Evolutionary conservation across 2,888 invertebrate genomes (phyloP).

Genomic region (Pilophorus perplexus): DNA sequence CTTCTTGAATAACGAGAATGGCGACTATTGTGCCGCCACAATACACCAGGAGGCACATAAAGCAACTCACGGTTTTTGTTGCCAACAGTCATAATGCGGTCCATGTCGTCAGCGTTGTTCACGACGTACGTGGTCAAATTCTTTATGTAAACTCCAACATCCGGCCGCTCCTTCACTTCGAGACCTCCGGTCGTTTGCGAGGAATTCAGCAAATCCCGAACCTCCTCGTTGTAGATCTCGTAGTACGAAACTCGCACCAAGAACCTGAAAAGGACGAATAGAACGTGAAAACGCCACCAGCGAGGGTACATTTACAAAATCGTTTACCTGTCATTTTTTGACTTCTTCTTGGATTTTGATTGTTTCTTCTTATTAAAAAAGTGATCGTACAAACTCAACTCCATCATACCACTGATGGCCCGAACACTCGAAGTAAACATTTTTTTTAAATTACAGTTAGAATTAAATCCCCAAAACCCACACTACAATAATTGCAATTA

Average conservation of each 20-base stretch:
- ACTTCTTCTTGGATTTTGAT: slow-evolving; percentile 10
- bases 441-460: too few relatives aligned
- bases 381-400: slow-evolving; percentile 29
- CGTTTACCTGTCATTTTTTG: background rate
- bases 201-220: slow-evolving; percentile 87
- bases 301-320: background rate
- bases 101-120: slow-evolving; percentile 92
- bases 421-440: slow-evolving; percentile 3
- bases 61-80: slow-evolving; percentile 89
- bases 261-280: slow-evolving; percentile 61
- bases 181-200: slow-evolving; percentile 70
- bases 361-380: slow-evolving; percentile 19
- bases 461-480: background rate
- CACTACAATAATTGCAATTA: background rate
- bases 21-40: too few relatives aligned
- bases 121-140: slow-evolving; percentile 97
- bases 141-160: slow-evolving; percentile 97
- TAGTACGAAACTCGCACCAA: slow-evolving; percentile 95
- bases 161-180: slow-evolving; percentile 92
- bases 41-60: too few relatives aligned
- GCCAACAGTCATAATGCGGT: slow-evolving; percentile 91
- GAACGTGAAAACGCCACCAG: background rate
- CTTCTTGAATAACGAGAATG: too few relatives aligned
- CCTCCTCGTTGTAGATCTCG: slow-evolving; percentile 99
- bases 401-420: slow-evolving; percentile 18